Evolutionary conservation across 2,888 invertebrate genomes (phyloP).

Genomic region (Melangyna quadrimaculata): DNA sequence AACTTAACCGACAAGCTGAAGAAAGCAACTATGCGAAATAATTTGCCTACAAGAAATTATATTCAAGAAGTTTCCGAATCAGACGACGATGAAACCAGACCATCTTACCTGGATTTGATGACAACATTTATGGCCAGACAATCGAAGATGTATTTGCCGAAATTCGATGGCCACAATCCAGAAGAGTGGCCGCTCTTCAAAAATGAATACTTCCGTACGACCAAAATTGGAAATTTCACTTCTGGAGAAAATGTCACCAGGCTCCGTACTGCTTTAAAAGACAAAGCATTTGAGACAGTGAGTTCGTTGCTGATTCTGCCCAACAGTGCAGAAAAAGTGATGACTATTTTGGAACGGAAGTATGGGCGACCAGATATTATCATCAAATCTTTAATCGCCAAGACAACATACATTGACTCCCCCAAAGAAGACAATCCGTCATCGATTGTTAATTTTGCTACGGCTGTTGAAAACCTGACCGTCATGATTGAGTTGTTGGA

Average conservation of each 20-base stretch:
- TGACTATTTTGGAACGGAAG: background rate
- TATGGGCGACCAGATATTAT: background rate
- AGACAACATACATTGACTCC: background rate
- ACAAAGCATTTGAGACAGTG: background rate
- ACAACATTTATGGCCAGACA: background rate
- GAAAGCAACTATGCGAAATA: background rate
- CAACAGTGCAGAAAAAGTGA: background rate
- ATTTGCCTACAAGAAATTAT: background rate
- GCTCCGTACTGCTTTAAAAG: background rate
- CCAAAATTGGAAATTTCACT: background rate
- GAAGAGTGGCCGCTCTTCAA: background rate
- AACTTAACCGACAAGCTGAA: background rate
- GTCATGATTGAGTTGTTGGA: conserved; percentile 6
- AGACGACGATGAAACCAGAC: too few relatives aligned
- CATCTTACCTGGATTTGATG: background rate
- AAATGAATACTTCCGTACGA: background rate
- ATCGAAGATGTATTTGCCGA: background rate
- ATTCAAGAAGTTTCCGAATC: background rate
- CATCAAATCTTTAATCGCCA: background rate
- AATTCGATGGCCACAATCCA: background rate
- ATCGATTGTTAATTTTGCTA: too few relatives aligned
- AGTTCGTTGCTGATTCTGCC: background rate
- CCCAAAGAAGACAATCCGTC: conserved; percentile 1
- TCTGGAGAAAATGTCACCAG: background rate
- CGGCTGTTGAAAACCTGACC: conserved; percentile 32